Evolutionary conservation across 2,797 vertebrate species (phyloP).

Genomic region (Gadopsis marmoratus): DNA sequence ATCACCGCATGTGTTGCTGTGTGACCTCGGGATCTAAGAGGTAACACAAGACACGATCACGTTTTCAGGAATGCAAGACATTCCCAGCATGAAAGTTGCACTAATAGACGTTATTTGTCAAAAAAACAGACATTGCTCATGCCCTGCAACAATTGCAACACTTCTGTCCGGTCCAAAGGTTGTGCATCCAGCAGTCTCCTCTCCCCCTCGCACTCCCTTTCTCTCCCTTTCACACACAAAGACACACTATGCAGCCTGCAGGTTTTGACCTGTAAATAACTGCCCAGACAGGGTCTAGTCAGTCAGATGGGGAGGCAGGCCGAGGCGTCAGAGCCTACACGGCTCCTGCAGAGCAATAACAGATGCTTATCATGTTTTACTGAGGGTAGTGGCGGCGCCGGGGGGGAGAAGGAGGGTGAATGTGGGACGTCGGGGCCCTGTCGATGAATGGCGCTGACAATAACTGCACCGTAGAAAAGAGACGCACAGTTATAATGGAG

Average conservation of each 20-base stretch:
- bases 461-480: constrained; percentile 57
- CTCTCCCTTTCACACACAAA: constrained; percentile 59
- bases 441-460: constrained; percentile 58
- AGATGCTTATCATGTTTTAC: constrained; percentile 82
- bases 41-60: constrained; percentile 23
- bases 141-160: constrained; percentile 27
- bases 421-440: constrained; percentile 47
- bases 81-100: constrained; percentile 41
- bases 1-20: not conserved
- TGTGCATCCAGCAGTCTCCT: not conserved
- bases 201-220: constrained; percentile 25
- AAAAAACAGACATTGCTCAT: not conserved
- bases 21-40: not conserved
- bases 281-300: constrained; percentile 86
- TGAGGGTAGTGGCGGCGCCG: constrained; percentile 47
- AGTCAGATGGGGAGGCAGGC: constrained; percentile 80
- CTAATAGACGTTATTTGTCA: constrained; percentile 36
- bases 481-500: constrained; percentile 39
- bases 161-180: constrained; percentile 28
- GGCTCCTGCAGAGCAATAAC: constrained; percentile 75
- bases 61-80: constrained; percentile 36
- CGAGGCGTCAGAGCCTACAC: constrained; percentile 68
- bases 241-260: constrained; percentile 78
- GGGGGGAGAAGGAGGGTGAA: constrained; percentile 18
- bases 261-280: constrained; percentile 88